phyloP scores from a whole-genome alignment of 1,140 invertebrate species.

The Trachymyrmex cornetzi region DNA sequence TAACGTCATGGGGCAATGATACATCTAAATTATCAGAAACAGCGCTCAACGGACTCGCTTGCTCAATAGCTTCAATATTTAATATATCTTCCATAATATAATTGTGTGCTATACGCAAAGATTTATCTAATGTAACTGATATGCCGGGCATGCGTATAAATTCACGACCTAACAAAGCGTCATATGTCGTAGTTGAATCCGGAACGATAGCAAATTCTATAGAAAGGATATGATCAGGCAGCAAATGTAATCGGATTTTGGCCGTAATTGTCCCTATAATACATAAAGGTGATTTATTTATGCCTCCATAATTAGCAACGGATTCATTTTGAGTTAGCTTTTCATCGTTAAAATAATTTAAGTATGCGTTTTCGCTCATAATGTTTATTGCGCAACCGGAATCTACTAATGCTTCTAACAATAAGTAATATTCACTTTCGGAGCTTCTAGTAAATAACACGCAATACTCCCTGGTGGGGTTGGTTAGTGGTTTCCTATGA shows the following conservation, averaged over 20 bases:
- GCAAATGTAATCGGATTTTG: not conserved
- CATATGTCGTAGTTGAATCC: not conserved
- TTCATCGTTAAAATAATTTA: not conserved
- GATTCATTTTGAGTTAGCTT: not conserved
- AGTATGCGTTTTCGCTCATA: not conserved
- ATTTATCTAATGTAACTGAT: not conserved
- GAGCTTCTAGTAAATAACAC: not conserved
- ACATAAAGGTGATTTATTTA: not conserved
- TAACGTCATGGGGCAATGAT: too few species aligned
- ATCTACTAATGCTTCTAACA: not conserved
- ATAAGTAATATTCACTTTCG: not conserved
- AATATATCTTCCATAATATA: not conserved
- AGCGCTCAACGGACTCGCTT: not conserved
- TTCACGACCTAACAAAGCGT: not conserved
- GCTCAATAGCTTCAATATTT: not conserved
- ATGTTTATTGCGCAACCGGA: not conserved
- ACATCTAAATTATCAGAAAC: too few species aligned
- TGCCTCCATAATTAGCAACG: not conserved
- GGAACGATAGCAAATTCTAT: not conserved
- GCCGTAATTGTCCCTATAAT: not conserved
- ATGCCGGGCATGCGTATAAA: not conserved
- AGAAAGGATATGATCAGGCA: not conserved
- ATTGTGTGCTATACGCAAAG: not conserved
- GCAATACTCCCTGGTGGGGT: not conserved
- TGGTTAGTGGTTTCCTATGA: not conserved